Conservation (phyloP, 2,888 invertebrate genomes). For the Zygogramma bicolorata region DNA sequence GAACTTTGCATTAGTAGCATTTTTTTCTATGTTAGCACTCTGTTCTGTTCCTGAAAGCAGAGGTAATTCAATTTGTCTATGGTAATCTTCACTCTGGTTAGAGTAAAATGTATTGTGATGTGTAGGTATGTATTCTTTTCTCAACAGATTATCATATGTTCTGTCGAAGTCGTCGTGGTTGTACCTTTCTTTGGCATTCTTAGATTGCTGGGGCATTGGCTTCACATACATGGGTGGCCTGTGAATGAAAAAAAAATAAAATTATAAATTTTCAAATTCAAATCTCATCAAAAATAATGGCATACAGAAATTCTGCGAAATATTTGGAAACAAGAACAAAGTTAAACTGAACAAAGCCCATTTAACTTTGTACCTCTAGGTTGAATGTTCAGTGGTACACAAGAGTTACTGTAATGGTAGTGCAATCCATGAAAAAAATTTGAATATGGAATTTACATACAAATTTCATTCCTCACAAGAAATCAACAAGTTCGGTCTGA, state of each 20-base stretch:
- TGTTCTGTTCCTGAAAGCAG: constrained; percentile 41
- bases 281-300: not conserved
- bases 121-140: constrained; percentile 43
- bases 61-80: constrained; percentile 52
- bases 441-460: too few species aligned
- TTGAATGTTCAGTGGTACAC: too few species aligned
- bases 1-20: constrained; percentile 55
- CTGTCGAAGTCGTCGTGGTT: constrained; percentile 37
- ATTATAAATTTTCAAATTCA: too few species aligned
- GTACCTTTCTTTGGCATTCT: constrained; percentile 45
- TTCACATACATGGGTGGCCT: constrained; percentile 54
- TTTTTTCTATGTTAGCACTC: constrained; percentile 48
- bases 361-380: too few species aligned
- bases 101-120: constrained; percentile 43
- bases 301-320: too few species aligned
- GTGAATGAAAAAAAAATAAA: constrained; percentile 42
- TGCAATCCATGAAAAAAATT: too few species aligned
- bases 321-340: too few species aligned
- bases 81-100: constrained; percentile 46
- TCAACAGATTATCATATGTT: constrained; percentile 47
- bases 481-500: too few species aligned
- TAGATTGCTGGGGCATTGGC: constrained; percentile 46
- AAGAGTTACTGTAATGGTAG: too few species aligned
- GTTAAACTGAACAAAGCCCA: not conserved
- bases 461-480: too few species aligned